Percentiles rank a stretch among this genome's conserved stretches.
phyloP scores from a whole-genome alignment of 2,888 invertebrate species.

The Chrysolina oricalcia region DNA sequence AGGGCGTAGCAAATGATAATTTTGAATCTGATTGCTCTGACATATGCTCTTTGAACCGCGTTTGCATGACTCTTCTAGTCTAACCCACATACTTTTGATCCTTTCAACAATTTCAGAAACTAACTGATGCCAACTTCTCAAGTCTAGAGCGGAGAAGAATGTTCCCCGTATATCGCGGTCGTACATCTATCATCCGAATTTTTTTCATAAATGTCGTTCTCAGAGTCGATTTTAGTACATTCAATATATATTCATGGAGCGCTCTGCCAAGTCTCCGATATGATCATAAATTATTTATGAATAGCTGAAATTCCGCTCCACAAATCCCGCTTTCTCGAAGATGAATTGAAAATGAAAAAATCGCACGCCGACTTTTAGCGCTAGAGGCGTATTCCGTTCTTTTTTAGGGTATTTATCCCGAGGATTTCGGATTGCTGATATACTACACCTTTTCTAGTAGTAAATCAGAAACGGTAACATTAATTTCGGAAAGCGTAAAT shows the following conservation, averaged over 20 bases:
- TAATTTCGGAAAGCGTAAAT: too few species aligned
- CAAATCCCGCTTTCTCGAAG: conserved; percentile 27
- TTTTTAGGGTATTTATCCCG: neutral
- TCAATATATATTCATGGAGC: conserved; percentile 21
- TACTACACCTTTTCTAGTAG: too few species aligned
- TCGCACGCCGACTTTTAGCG: conserved; percentile 14
- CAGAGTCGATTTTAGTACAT: conserved; percentile 18
- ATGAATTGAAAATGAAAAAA: conserved; percentile 26
- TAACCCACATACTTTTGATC: too few species aligned
- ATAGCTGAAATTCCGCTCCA: conserved; percentile 40
- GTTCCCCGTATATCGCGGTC: neutral
- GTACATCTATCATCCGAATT: neutral
- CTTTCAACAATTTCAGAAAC: too few species aligned
- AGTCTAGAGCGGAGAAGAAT: too few species aligned
- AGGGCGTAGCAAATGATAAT: too few species aligned
- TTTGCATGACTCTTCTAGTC: too few species aligned
- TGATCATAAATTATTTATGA: conserved; percentile 45
- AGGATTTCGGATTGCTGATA: neutral
- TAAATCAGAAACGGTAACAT: too few species aligned
- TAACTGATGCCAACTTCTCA: neutral
- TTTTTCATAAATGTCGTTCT: conserved; percentile 11
- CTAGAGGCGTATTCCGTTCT: neutral
- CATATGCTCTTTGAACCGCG: too few species aligned
- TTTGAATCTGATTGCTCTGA: too few species aligned
- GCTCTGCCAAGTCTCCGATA: conserved; percentile 24